A percentile compares a stretch with the other conserved stretches of the same genome.
Conservation (phyloP, 2,888 invertebrate species). For the Parapristionchus giblindavisi region DNA sequence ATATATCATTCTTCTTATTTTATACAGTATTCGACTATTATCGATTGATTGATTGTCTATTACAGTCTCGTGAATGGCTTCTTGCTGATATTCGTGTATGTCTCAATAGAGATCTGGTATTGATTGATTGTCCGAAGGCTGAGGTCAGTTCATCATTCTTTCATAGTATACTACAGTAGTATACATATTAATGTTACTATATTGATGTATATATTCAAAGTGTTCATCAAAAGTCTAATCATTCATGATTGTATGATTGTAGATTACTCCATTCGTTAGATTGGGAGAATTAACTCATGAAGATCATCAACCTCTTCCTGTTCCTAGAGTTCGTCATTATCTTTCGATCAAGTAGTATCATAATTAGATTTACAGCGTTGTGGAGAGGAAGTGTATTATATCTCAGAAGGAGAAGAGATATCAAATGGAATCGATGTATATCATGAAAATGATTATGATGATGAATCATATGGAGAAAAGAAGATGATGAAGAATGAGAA, state of each 20-base stretch:
- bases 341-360: too few species aligned
- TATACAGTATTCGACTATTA: too few species aligned
- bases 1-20: neutral
- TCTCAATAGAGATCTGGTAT: slow-evolving; percentile 23
- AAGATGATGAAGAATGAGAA: neutral
- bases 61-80: slow-evolving; percentile 19
- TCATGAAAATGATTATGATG: slow-evolving; percentile 15
- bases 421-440: slow-evolving; percentile 1
- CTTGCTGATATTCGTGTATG: slow-evolving; percentile 34
- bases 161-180: too few species aligned
- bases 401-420: neutral
- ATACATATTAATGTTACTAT: too few species aligned
- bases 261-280: slow-evolving; percentile 10
- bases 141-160: too few species aligned
- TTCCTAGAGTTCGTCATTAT: slow-evolving; percentile 12
- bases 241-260: neutral
- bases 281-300: neutral
- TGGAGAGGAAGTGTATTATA: slow-evolving; percentile 7
- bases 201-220: too few species aligned
- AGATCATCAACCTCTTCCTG: slow-evolving; percentile 27
- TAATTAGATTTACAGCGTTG: slow-evolving; percentile 20
- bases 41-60: too few species aligned
- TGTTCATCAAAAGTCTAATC: too few species aligned
- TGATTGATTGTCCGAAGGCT: slow-evolving; percentile 25
- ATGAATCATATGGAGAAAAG: too few species aligned